phyloP scores from a whole-genome alignment of 1,140 invertebrate genomes.

The Episyrphus balteatus region DNA sequence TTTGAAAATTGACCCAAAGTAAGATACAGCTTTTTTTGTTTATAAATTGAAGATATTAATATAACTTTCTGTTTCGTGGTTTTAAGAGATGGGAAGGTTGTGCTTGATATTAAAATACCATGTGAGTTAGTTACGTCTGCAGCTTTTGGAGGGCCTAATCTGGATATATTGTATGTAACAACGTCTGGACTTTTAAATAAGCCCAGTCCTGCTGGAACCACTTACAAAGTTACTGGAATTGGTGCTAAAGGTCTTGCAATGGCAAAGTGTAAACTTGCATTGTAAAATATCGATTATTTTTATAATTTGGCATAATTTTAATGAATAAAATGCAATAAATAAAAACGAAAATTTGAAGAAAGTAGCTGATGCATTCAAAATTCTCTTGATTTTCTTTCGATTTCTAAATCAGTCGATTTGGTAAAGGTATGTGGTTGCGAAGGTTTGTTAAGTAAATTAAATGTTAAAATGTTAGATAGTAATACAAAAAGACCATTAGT shows the following conservation, averaged over 20 bases:
- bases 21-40: background rate
- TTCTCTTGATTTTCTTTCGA: too few relatives aligned
- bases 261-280: conserved; percentile 13
- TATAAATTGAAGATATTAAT: too few relatives aligned
- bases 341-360: too few relatives aligned
- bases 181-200: conserved; percentile 47
- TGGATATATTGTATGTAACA: conserved; percentile 68
- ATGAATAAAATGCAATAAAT: too few relatives aligned
- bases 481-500: too few relatives aligned
- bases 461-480: too few relatives aligned
- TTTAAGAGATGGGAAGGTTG: conserved; percentile 24
- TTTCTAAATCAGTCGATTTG: too few relatives aligned
- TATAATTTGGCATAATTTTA: too few relatives aligned
- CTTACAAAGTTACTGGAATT: conserved; percentile 58
- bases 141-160: conserved; percentile 64
- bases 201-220: conserved; percentile 53
- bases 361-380: too few relatives aligned
- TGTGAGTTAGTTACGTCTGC: conserved; percentile 64
- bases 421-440: too few relatives aligned
- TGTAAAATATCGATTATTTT: too few relatives aligned
- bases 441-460: too few relatives aligned
- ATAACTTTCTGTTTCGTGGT: background rate
- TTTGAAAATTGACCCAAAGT: conserved; percentile 31
- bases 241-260: conserved; percentile 45
- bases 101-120: conserved; percentile 40